A percentile compares a stretch with the other conserved stretches of the same genome.
These are phyloP conservation scores for Hypercompe scribonia DNA, from an alignment of 2,888 invertebrate genomes.

Conservation along the genomic window DNA sequence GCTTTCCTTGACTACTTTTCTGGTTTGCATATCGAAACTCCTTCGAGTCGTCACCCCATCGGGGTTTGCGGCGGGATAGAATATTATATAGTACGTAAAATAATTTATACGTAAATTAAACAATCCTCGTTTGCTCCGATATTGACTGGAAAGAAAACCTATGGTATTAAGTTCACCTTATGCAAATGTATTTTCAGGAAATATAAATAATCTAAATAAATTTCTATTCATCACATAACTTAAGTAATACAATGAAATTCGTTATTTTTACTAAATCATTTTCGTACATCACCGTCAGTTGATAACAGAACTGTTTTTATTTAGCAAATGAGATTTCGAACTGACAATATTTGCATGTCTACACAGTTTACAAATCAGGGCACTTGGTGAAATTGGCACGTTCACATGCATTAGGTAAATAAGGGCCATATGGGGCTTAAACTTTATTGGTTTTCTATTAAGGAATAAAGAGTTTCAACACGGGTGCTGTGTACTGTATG, in stretches of 20 bases:
- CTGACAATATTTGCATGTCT: neutral
- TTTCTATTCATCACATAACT: neutral
- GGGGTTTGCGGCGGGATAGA: too few relatives aligned
- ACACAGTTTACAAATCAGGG: neutral
- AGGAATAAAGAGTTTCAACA: neutral
- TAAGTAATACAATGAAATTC: neutral
- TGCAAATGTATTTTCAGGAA: too few relatives aligned
- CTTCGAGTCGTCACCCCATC: too few relatives aligned
- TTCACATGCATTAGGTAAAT: constrained; percentile 1
- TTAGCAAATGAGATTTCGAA: neutral
- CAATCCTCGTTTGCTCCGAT: too few relatives aligned
- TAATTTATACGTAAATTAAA: too few relatives aligned
- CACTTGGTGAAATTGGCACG: constrained; percentile 7
- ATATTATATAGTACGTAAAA: too few relatives aligned
- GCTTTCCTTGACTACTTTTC: too few relatives aligned
- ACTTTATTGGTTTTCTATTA: neutral
- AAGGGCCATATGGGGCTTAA: neutral
- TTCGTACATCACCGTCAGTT: neutral
- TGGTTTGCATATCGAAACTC: too few relatives aligned
- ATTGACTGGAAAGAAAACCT: too few relatives aligned
- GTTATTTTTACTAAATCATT: too few relatives aligned
- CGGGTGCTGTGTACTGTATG: neutral
- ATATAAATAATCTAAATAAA: too few relatives aligned
- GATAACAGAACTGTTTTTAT: neutral
- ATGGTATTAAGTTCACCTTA: too few relatives aligned